Conservation (phyloP, 1,140 invertebrate genomes). For the Bombus confusus region DNA sequence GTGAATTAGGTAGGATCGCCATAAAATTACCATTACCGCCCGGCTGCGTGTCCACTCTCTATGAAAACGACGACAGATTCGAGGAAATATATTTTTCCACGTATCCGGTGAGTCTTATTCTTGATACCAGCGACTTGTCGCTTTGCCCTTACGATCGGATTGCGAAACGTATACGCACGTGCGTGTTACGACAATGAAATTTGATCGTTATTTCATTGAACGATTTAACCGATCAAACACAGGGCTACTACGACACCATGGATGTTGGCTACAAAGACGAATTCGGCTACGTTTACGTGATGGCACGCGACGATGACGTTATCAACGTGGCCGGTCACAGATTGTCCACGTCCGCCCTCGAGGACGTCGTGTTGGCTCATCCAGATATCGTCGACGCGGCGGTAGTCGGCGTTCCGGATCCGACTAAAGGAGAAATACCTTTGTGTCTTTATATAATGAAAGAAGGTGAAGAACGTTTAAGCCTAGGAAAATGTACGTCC, state of each 20-base stretch:
- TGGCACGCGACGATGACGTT: constrained; percentile 96
- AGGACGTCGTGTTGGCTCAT: constrained; percentile 94
- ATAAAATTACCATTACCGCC: constrained; percentile 94
- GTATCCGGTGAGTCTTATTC: constrained; percentile 86
- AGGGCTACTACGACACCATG: constrained; percentile 98
- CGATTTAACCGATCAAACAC: background rate
- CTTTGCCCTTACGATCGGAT: too few species aligned
- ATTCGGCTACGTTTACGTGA: constrained; percentile 93
- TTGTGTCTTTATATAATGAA: constrained; percentile 92
- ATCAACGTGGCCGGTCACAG: constrained; percentile 97
- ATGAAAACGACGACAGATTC: constrained; percentile 91
- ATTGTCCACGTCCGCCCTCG: constrained; percentile 92
- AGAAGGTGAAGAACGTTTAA: constrained; percentile 73
- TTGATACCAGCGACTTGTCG: accelerated
- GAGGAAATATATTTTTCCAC: constrained; percentile 90
- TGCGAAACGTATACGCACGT: too few species aligned
- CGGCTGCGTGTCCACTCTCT: constrained; percentile 92
- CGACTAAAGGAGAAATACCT: constrained; percentile 94
- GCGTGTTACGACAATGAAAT: too few species aligned
- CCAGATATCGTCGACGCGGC: constrained; percentile 91
- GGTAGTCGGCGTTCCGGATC: constrained; percentile 94
- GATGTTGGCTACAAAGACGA: constrained; percentile 94
- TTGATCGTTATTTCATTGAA: too few species aligned
- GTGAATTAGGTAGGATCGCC: constrained; percentile 92
- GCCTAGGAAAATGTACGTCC: too few species aligned